Conservation (phyloP, 2,113 vertebrate genomes). For the Serinus canaria region DNA sequence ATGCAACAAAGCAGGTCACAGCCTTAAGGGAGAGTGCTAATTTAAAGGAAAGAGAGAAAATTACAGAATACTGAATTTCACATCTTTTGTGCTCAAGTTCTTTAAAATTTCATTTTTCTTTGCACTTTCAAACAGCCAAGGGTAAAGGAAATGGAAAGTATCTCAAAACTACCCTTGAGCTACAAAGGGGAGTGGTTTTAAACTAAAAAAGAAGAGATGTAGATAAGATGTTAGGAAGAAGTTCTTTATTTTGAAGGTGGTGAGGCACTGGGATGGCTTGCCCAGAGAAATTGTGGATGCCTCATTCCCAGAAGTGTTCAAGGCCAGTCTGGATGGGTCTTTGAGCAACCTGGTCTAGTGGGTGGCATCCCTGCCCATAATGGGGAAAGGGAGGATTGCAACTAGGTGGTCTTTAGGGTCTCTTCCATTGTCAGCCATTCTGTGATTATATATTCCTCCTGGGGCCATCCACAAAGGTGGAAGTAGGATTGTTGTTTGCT, state of each 20-base stretch:
- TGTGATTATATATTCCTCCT: not conserved
- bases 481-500: not conserved
- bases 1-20: not conserved
- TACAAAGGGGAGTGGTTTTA: not conserved
- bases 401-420: not conserved
- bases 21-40: not conserved
- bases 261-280: not conserved
- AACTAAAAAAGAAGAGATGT: not conserved
- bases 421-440: not conserved
- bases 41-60: not conserved
- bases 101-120: not conserved
- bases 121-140: not conserved
- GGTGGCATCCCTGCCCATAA: not conserved
- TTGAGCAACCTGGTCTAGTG: not conserved
- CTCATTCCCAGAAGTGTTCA: not conserved
- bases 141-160: not conserved
- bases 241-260: not conserved
- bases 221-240: not conserved
- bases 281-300: not conserved
- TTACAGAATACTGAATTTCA: not conserved
- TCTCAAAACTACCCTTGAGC: not conserved
- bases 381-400: not conserved
- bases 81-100: not conserved
- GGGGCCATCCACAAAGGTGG: not conserved
- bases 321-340: not conserved